These are phyloP conservation scores for Cynoglossus semilaevis DNA, from an alignment of 2,113 vertebrate species.

Conservation along the genomic window DNA sequence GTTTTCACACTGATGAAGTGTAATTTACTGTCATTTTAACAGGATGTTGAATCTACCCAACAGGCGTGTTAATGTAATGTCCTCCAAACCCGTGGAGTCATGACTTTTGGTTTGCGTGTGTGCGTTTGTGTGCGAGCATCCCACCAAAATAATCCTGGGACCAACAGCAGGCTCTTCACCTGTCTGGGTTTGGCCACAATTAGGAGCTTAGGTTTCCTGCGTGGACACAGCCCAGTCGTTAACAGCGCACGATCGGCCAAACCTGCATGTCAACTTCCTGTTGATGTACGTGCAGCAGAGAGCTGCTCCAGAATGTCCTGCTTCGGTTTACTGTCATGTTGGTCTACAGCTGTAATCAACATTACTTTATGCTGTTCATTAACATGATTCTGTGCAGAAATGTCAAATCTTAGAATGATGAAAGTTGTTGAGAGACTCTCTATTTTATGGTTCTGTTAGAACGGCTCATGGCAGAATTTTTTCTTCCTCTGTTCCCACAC, in stretches of 20 bases:
- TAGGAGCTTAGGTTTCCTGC: slow-evolving; percentile 53
- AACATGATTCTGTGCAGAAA: too few relatives aligned
- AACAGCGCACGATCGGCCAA: slow-evolving; percentile 55
- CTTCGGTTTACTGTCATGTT: slow-evolving; percentile 21
- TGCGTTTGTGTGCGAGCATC: neutral
- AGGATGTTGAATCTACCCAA: too few relatives aligned
- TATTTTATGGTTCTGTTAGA: too few relatives aligned
- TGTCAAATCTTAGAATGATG: too few relatives aligned
- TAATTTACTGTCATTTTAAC: too few relatives aligned
- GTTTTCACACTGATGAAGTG: too few relatives aligned
- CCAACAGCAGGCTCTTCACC: slow-evolving; percentile 48
- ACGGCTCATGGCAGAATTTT: neutral
- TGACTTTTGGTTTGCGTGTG: neutral
- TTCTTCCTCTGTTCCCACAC: neutral
- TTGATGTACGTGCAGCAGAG: slow-evolving; percentile 7
- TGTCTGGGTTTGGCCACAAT: slow-evolving; percentile 52
- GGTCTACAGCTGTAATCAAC: slow-evolving; percentile 3
- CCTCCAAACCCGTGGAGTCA: neutral
- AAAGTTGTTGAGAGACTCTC: too few relatives aligned
- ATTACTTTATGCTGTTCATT: too few relatives aligned
- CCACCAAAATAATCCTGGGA: slow-evolving; percentile 24
- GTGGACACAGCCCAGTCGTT: slow-evolving; percentile 43
- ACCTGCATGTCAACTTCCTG: slow-evolving; percentile 32
- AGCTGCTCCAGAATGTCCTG: slow-evolving; percentile 21
- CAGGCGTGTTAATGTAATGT: neutral